These are phyloP conservation scores for Vandiemenella viatica DNA, from an alignment of 2,888 invertebrate genomes.

Conservation along the genomic window DNA sequence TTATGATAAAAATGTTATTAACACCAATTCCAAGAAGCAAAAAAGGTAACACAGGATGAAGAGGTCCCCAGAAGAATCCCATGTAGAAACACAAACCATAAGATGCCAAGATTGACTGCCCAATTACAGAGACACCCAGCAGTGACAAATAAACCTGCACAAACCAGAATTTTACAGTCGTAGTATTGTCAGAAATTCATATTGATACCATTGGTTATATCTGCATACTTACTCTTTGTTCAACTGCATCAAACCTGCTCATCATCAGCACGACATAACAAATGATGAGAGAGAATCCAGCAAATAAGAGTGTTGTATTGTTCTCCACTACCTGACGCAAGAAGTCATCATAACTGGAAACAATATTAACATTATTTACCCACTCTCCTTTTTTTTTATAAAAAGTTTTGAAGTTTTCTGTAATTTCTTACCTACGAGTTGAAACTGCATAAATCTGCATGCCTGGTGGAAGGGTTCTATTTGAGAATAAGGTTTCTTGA, in stretches of 20 bases:
- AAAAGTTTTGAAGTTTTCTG: no score
- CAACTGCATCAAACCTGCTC: slow-evolving; percentile 26
- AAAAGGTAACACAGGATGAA: slow-evolving; percentile 30
- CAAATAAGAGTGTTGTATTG: slow-evolving; percentile 25
- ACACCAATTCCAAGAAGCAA: slow-evolving; percentile 30
- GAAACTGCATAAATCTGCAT: slow-evolving; percentile 26
- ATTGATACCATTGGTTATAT: neutral
- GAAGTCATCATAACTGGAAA: slow-evolving; percentile 23
- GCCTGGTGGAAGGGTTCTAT: slow-evolving; percentile 23
- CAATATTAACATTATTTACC: neutral
- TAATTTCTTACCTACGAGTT: slow-evolving; percentile 21
- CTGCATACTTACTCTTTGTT: slow-evolving; percentile 24
- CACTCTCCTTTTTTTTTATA: neutral
- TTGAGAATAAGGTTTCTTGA: slow-evolving; percentile 21
- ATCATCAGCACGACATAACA: slow-evolving; percentile 28
- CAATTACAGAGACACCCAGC: slow-evolving; percentile 27
- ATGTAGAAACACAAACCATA: slow-evolving; percentile 28
- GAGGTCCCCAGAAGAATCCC: slow-evolving; percentile 27
- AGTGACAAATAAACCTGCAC: slow-evolving; percentile 20
- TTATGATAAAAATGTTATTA: slow-evolving; percentile 31
- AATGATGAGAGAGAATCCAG: slow-evolving; percentile 26
- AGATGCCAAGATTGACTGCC: slow-evolving; percentile 26
- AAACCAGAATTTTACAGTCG: neutral
- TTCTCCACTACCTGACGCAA: slow-evolving; percentile 25
- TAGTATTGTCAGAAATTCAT: neutral